phyloP scores from a whole-genome alignment of 2,888 invertebrate genomes.

The Dermolepida albohirtum region DNA sequence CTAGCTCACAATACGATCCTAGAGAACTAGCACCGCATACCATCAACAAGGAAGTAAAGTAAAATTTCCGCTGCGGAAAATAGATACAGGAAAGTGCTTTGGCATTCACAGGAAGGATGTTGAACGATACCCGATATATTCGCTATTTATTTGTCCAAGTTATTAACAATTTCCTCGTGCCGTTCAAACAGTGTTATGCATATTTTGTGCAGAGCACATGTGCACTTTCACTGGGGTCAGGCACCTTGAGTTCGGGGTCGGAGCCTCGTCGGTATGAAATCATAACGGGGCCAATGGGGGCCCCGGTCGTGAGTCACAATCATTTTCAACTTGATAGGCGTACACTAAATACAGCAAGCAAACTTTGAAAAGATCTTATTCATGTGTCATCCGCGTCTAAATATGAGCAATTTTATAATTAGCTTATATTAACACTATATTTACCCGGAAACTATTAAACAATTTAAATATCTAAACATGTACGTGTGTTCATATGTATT shows the following conservation, averaged over 20 bases:
- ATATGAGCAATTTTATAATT: slow-evolving; percentile 9
- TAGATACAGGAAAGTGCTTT: too few species aligned
- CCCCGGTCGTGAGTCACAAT: slow-evolving; percentile 26
- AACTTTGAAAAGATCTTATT: slow-evolving; percentile 20
- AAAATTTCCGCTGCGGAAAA: too few species aligned
- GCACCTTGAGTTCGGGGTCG: slow-evolving; percentile 31
- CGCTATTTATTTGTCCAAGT: slow-evolving; percentile 22
- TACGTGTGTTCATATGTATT: too few species aligned
- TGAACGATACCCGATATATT: slow-evolving; percentile 9
- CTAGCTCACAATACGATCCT: too few species aligned
- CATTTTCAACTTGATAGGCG: slow-evolving; percentile 7
- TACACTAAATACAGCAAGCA: slow-evolving; percentile 1
- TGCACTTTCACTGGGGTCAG: slow-evolving; percentile 42
- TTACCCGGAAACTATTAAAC: slow-evolving; percentile 17
- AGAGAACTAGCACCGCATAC: too few species aligned
- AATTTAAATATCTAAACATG: slow-evolving; percentile 2
- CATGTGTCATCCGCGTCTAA: slow-evolving; percentile 6
- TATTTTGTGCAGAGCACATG: slow-evolving; percentile 17
- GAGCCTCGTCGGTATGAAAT: slow-evolving; percentile 33
- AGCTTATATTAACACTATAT: background rate
- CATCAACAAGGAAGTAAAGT: too few species aligned
- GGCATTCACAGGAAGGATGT: background rate
- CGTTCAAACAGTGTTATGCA: slow-evolving; percentile 6
- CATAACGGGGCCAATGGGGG: slow-evolving; percentile 5
- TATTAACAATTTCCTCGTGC: slow-evolving; percentile 34